A percentile compares a stretch with the other conserved stretches of the same genome.
Conservation (phyloP, 2,888 invertebrate genomes). For the Troglohyphantes excavatus region DNA sequence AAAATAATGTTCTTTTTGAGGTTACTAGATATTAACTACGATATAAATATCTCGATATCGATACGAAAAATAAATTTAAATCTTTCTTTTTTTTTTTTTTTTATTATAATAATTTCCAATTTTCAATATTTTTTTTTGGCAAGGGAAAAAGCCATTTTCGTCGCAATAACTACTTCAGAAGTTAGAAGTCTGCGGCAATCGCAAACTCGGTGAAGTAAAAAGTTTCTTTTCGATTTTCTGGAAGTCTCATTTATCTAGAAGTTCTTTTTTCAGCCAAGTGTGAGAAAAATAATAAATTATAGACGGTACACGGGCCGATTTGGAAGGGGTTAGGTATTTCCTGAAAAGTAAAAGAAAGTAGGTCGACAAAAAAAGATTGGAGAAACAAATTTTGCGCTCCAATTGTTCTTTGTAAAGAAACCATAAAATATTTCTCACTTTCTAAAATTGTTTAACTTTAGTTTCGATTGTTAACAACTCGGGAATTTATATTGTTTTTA, state of each 20-base stretch:
- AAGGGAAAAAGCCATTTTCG: conserved; percentile 15
- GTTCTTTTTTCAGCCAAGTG: not conserved
- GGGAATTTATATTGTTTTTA: not conserved
- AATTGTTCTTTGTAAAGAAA: conserved; percentile 24
- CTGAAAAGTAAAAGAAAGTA: not conserved
- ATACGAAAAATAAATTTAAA: not conserved
- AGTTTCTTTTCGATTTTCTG: conserved; percentile 38
- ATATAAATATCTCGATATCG: not conserved
- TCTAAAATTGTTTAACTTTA: not conserved
- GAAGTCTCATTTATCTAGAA: conserved; percentile 64
- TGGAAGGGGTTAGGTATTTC: conserved; percentile 28
- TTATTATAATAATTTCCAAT: too few species aligned
- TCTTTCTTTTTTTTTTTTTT: too few species aligned
- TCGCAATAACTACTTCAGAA: conserved; percentile 35
- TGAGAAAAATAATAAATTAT: conserved; percentile 59
- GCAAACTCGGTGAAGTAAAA: not conserved
- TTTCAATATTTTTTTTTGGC: conserved; percentile 15
- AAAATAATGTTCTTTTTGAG: not conserved
- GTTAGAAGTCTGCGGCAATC: conserved; percentile 11
- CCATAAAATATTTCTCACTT: conserved; percentile 16
- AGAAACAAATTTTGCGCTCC: conserved; percentile 50
- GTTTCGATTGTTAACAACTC: not conserved
- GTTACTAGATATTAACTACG: not conserved
- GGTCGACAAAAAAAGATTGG: conserved; percentile 10
- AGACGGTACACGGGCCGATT: conserved; percentile 50